Evolutionary conservation across 2,888 invertebrate genomes (phyloP), one percentile per base, ranked within the genome.

Genomic region (Drosophila cognata): DNA sequence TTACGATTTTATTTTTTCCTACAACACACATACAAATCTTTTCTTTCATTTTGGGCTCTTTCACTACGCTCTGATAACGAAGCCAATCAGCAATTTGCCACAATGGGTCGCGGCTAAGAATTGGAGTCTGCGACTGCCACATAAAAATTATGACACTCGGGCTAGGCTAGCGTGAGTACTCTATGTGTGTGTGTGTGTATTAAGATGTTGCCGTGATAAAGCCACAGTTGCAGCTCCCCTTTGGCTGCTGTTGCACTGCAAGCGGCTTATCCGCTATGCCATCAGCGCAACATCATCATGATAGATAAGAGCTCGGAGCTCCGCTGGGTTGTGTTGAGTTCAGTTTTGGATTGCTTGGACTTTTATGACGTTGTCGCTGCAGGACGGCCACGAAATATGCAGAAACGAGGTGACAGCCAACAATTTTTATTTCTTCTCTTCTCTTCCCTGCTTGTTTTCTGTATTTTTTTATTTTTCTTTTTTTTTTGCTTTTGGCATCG

Each of bases 81-180:
- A 74, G 77, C 83, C 86, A 85, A 79, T 85, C 86, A 79, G 71
- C 66, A 38, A 64, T 55, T 57, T 68, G 64, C 43, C 67, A 25
- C 43, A 56, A 64, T 57, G 72, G 67, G 68, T 35, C 31, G 63
- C 38, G 31, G 36, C 25, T 51, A 41, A 56, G 41, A 31, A 51
- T 52, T 62, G 41, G 33, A 46, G 52, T 28, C 31, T 48, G 36
- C 48, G 46, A 31, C 31, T 48, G 36, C 48, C 59, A 74, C 81
- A 77, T 81, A 70, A 79, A 92, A 90, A 85, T 91, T 91, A 85
- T 91, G 84, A 88, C 89, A 84, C 75, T 88, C 79, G 73, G 79
- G 82, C 84, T 31, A 29, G 13, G 41, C 50, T 29, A 13, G 28
- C n/a, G 36, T 13, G 50, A 51, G 68, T 50, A 70, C 29, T 28